Evolutionary conservation across 2,113 vertebrate species (phyloP).

Genomic region (Platichthys flesus): DNA sequence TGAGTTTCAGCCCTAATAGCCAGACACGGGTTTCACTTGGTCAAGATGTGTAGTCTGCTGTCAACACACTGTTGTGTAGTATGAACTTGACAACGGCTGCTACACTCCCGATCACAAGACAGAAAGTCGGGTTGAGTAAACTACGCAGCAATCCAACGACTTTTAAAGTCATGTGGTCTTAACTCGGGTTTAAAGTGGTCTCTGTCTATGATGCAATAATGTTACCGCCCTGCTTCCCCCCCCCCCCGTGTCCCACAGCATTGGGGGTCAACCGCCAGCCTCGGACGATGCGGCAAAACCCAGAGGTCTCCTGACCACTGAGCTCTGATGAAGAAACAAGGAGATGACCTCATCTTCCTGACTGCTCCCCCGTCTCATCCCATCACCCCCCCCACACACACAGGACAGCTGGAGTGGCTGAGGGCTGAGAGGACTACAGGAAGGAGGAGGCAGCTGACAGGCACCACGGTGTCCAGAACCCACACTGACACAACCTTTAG

Average conservation of each 20-base stretch:
- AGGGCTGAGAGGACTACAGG: slow-evolving; percentile 8
- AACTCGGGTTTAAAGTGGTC: not conserved
- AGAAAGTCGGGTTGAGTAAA: too few species aligned
- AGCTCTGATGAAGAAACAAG: slow-evolving; percentile 84
- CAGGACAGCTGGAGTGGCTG: not conserved
- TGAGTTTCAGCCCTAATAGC: too few species aligned
- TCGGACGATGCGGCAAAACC: slow-evolving; percentile 79
- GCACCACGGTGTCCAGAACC: not conserved
- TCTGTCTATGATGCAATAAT: not conserved
- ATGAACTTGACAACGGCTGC: too few species aligned
- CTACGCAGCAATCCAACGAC: too few species aligned
- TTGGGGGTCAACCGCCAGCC: slow-evolving; percentile 57
- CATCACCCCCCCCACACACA: not conserved
- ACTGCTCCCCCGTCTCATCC: not conserved
- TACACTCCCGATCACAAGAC: too few species aligned
- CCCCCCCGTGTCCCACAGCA: slow-evolving; percentile 53
- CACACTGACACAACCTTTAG: slow-evolving; percentile 1
- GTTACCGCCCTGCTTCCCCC: not conserved
- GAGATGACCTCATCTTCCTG: not conserved
- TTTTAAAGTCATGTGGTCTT: too few species aligned
- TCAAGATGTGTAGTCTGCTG: too few species aligned
- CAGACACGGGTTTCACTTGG: too few species aligned
- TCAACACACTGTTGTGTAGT: too few species aligned
- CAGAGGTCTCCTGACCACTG: slow-evolving; percentile 93
- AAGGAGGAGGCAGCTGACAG: slow-evolving; percentile 42